Evolutionary conservation across 1,140 invertebrate genomes (phyloP), one percentile per base, ranked within the genome.

Genomic region (Ctenoplectra terminalis): DNA sequence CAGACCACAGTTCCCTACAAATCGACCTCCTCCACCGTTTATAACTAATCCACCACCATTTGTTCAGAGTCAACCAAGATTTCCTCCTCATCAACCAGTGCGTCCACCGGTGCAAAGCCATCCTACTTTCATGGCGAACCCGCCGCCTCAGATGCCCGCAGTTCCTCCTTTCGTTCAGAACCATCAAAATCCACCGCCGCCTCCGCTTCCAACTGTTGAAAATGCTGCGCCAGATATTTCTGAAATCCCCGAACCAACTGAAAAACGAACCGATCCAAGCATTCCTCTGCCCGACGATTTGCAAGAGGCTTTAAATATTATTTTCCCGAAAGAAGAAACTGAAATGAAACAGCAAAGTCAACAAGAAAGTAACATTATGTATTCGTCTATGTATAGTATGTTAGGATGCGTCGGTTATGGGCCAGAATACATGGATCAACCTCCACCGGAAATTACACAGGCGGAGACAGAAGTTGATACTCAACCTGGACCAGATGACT

Each of bases 291-390:
- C 95, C 1, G 94, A 95, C 79, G 96, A 96, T 92, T 93, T 97
- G 63, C 96, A 96, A 85, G 96, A 96, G 61, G 96, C 96, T 0
- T 91, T 97, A 6, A 95, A 96, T 86, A 96, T 97, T 11, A 96
- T 97, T 74, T 97, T 96, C 82, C 96, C 96, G 0, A 92, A 92
- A n/a, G 89, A 92, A 3, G 84, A 89, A 9, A 70, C 77, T 2
- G 89, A 91, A 0, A 87, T 86, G 1, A 84, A 52, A 15, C 85
- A 85, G 9, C 87, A 88, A 3, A 90, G 66, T 46, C 89, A 90
- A 1, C 82, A 89, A 13, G 92, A 94, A 17, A 87, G 88, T 2
- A 93, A 87, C 40, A 88, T 94, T 46, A 93, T 94, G 89, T 94
- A 94, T 50, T 90, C 92, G 0, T 92, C 92, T 0, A 93, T 94